Base-by-base conservation (phyloP, 2,888 invertebrate species). In the Eulithis testata region DNA sequence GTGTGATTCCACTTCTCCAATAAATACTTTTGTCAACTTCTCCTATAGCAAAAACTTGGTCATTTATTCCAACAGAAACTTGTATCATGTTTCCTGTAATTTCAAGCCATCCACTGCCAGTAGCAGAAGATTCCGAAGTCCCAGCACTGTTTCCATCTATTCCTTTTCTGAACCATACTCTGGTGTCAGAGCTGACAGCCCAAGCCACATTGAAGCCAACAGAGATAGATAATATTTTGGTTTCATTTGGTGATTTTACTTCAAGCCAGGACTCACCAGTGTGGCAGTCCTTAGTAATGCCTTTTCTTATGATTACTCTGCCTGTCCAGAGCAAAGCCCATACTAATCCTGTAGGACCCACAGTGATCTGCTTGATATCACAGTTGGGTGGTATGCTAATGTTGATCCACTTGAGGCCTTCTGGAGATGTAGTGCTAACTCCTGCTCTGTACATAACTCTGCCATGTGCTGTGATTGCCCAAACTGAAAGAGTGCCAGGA, bases 391-490 rank as follows among this genome's bases (percentile, higher is more conserved):
- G 96, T 60, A 97, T 95, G 72, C 95, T 94, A 54, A 98, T 94
- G 66, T 96, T 95, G 21, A 95, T 95, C 98, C 98, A 98, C 56
- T 96, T 94, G 58, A 95, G 94, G 2, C 98, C 98, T 92, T 98
- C 98, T 1, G 98, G 98, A 21, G 97, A 96, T 47, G 94, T 95
- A 56, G 95, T 95, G 70, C 95, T 96, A 1, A 98, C 97, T 11
- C 97, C 97, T 65, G 95, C 95, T 75, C 98, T 95, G 79, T 96
- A 97, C 96, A 98, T 97, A 36, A 98, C 97, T 81, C 98, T 93
- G 60, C 98, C 98, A 82, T 97, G 96, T 43, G 98, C 96, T 37
- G 98, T 98, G 60, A 98, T 97, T 9, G 98, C 97, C 98, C 98
- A 99, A 8, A 99, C 98, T 66, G 96, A 93, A 76, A 98, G 94